Conservation (phyloP, 2,797 vertebrate genomes). For the Graptemys geographica region DNA sequence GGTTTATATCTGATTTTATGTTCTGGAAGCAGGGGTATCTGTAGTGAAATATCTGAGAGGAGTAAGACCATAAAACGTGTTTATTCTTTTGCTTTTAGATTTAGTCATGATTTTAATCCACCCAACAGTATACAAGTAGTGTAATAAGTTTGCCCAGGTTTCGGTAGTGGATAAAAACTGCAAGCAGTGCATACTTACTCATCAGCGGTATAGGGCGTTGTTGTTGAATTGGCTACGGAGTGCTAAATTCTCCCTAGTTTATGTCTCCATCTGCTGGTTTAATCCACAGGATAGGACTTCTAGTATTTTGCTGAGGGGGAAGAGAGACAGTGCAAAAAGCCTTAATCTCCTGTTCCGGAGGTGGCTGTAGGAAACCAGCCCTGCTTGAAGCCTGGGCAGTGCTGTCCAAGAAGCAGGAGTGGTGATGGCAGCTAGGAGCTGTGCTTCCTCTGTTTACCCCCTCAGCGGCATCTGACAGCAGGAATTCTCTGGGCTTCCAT, state of each 20-base stretch:
- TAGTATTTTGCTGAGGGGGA: neutral
- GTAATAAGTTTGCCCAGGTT: neutral
- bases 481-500: rapidly evolving
- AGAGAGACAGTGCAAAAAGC: neutral
- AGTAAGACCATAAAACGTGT: rapidly evolving
- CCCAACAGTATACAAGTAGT: neutral
- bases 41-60: neutral
- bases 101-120: neutral
- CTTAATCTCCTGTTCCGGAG: rapidly evolving
- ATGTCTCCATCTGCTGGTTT: neutral
- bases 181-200: rapidly evolving
- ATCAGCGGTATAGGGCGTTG: neutral
- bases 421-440: neutral
- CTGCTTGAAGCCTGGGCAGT: neutral
- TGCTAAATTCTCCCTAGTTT: neutral
- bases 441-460: neutral
- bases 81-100: neutral
- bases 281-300: neutral
- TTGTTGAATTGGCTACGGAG: rapidly evolving
- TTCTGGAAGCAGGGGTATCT: neutral
- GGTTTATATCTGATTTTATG: neutral
- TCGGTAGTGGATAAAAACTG: neutral
- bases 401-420: rapidly evolving
- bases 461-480: rapidly evolving
- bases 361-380: neutral